Evolutionary conservation across 23 tunicate genomes (phyloP), one percentile per base, ranked within the genome.

Genomic region (Aplidium turbinatum): DNA sequence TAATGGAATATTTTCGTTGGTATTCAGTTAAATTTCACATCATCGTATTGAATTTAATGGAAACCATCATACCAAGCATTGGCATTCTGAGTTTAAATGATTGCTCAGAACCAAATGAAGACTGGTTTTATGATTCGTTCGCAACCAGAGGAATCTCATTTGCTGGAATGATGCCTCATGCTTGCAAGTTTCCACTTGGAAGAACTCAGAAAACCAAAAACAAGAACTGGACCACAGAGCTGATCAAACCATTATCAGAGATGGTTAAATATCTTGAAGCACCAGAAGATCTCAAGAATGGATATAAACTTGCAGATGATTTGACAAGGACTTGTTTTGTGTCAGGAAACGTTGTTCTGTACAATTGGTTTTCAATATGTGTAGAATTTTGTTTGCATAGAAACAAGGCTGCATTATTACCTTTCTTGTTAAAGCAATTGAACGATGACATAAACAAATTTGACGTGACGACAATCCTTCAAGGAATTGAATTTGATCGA

Each of bases 1-100:
- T n/a, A n/a, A n/a, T n/a, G n/a, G n/a, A n/a, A n/a, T 85, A 85
- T 51, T 85, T 85, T 77, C 52, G 70, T 26, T 85, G 91, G 91
- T 85, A 52, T 61, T 24, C 78, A 13, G 58, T 78, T 1, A 67
- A 68, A 13, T 85, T 85, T 45, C 91, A 85, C 69, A 28, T 77
- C 27, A 68, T 85, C 38, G 2, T 76, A 31, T 38, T 76, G 16
- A 36, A 57, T 46, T 42, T 77, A 19, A 82, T 81, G 13, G 81
- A 83, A 65, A 75, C 76, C 24, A 55, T 65, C 1, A 27, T 83
- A n/a, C 68, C 23, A 11, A 60, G 35, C 22, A 29, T 60, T 26
- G 5, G 36, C 6, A 30, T 60, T 29, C 35, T 38, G 5, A 6
- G 35, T 29, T 60, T 60, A 23, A 60, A 60, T 30, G 38, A 60